These are phyloP conservation scores for Diploscapter pachys DNA, from an alignment of 1,140 invertebrate species.

Conservation along the genomic window DNA sequence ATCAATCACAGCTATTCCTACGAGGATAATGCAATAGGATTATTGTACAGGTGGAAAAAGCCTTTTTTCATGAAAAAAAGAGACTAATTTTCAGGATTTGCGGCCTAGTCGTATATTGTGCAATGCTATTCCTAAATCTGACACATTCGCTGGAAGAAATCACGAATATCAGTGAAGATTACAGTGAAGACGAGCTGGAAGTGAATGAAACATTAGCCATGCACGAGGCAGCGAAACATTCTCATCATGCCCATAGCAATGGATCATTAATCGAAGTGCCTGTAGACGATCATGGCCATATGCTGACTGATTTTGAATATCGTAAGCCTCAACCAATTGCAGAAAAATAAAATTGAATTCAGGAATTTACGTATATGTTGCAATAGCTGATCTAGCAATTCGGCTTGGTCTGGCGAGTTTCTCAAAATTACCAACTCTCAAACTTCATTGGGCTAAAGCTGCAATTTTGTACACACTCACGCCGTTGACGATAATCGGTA, in stretches of 20 bases:
- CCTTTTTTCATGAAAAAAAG: constrained; percentile 10
- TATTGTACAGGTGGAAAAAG: constrained; percentile 19
- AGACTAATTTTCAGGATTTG: constrained; percentile 23
- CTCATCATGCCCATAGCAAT: neutral
- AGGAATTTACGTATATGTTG: constrained; percentile 6
- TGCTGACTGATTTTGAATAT: neutral
- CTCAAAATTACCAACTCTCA: constrained; percentile 1
- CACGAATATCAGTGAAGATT: constrained; percentile 8
- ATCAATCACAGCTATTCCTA: constrained; percentile 8
- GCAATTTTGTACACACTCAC: constrained; percentile 5
- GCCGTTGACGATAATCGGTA: constrained; percentile 13
- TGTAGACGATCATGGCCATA: constrained; percentile 7
- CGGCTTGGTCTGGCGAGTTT: neutral
- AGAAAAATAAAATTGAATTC: neutral
- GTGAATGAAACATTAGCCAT: too few relatives aligned
- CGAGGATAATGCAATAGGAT: constrained; percentile 11
- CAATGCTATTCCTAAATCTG: constrained; percentile 22
- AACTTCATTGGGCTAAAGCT: neutral
- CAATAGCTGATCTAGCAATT: neutral
- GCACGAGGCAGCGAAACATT: too few relatives aligned
- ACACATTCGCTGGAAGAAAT: constrained; percentile 29
- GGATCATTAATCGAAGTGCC: neutral
- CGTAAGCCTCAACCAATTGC: neutral
- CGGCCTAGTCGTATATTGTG: constrained; percentile 22
- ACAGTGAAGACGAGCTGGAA: too few relatives aligned